Conservation (phyloP, 2,888 invertebrate genomes). For the Agrotis exclamationis region DNA sequence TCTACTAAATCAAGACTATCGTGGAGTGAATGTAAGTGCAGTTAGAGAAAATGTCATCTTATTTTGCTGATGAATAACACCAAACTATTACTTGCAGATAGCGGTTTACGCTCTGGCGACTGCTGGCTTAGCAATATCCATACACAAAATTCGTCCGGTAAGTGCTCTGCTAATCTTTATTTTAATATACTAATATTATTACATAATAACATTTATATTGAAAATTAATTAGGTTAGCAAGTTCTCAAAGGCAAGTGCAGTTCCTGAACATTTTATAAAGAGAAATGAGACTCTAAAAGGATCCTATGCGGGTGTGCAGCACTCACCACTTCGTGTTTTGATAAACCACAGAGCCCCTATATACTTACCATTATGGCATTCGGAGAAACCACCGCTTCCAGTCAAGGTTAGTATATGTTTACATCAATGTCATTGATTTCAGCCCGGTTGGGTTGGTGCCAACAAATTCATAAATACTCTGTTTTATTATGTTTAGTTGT, state of each 20-base stretch:
- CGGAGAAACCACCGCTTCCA: conserved; percentile 87
- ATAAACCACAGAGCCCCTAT: conserved; percentile 91
- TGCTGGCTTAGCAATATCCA: conserved; percentile 89
- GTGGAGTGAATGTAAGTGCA: conserved; percentile 86
- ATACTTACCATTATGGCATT: conserved; percentile 89
- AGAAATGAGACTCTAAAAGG: conserved; percentile 89
- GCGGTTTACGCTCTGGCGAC: conserved; percentile 91
- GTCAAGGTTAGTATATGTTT: conserved; percentile 84
- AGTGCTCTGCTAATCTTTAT: conserved; percentile 67
- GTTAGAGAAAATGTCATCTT: conserved; percentile 28
- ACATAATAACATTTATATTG: conserved; percentile 78
- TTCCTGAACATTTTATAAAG: conserved; percentile 91
- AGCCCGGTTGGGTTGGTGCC: conserved; percentile 56
- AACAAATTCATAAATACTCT: conserved; percentile 53
- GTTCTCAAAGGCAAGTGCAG: conserved; percentile 91
- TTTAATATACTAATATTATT: conserved; percentile 71
- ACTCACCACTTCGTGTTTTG: conserved; percentile 87
- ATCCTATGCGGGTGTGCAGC: conserved; percentile 88
- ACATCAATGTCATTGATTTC: conserved; percentile 45
- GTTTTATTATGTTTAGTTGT: conserved; percentile 81
- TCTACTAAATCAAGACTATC: conserved; percentile 86
- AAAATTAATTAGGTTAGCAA: conserved; percentile 90
- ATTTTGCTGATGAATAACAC: conserved; percentile 58
- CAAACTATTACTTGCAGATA: conserved; percentile 84
- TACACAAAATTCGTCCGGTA: conserved; percentile 92